Evolutionary conservation across 2,113 vertebrate species (phyloP).

Genomic region (Rallus limicola): DNA sequence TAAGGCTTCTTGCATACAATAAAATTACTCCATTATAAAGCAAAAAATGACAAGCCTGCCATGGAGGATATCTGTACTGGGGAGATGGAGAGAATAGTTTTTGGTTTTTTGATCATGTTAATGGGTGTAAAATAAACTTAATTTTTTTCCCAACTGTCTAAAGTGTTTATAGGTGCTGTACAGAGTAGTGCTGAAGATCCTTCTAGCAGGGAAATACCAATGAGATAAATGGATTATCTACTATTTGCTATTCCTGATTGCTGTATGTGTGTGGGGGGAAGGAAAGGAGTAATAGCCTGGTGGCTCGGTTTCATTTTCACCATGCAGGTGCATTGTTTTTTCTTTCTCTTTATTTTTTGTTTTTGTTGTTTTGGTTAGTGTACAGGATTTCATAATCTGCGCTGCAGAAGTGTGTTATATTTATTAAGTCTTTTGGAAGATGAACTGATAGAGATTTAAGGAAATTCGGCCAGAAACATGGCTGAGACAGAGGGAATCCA

Average conservation of each 20-base stretch:
- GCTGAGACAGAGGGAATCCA: background rate
- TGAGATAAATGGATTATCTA: background rate
- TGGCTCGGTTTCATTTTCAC: background rate
- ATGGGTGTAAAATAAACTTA: slow-evolving; percentile 46
- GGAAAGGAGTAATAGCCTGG: background rate
- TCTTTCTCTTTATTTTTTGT: background rate
- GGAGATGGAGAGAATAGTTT: slow-evolving; percentile 35
- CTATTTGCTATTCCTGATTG: background rate
- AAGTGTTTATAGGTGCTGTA: slow-evolving; percentile 6
- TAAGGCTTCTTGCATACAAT: slow-evolving; percentile 47
- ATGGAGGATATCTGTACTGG: background rate
- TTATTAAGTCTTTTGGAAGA: slow-evolving; percentile 36
- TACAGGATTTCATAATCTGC: slow-evolving; percentile 11
- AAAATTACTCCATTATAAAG: slow-evolving; percentile 47
- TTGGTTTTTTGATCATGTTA: slow-evolving; percentile 37
- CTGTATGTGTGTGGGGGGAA: background rate
- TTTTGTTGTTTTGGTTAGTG: slow-evolving; percentile 2
- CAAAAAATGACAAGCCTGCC: slow-evolving; percentile 43
- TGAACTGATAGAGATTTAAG: background rate
- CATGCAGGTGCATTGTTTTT: background rate
- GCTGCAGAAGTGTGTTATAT: background rate
- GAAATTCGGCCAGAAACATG: slow-evolving; percentile 12
- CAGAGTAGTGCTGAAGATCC: background rate
- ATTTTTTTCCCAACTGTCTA: slow-evolving; percentile 22
- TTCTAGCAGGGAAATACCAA: background rate